phyloP scores from a whole-genome alignment of 1,140 invertebrate genomes.

The Philopotamus ludificatus region DNA sequence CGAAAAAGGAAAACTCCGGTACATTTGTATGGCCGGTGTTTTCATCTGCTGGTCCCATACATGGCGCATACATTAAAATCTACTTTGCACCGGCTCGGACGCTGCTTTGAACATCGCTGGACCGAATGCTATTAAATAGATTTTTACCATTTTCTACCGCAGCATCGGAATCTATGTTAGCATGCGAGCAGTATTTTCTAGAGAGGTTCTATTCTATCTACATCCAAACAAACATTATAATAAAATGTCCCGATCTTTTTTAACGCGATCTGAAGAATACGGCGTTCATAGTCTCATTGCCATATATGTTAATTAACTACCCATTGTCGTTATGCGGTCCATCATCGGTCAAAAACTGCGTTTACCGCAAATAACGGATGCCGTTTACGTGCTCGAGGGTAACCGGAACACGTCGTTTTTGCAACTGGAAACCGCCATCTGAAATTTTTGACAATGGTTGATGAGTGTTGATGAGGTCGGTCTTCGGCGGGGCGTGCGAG shows the following conservation, averaged over 20 bases:
- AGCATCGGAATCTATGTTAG: slow-evolving; percentile 9
- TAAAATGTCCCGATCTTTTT: slow-evolving; percentile 17
- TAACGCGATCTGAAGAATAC: not conserved
- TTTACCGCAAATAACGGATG: not conserved
- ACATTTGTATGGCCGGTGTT: slow-evolving; percentile 32
- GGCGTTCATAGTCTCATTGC: not conserved
- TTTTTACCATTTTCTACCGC: slow-evolving; percentile 3
- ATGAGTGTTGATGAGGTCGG: not conserved
- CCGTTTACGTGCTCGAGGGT: not conserved
- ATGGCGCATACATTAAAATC: slow-evolving; percentile 37
- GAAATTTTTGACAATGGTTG: too few relatives aligned
- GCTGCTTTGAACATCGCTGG: not conserved
- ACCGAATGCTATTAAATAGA: not conserved
- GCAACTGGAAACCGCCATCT: not conserved
- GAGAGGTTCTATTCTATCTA: too few relatives aligned
- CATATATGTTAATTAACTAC: not conserved
- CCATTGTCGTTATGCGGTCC: not conserved
- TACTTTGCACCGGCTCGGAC: slow-evolving; percentile 17
- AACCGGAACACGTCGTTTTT: not conserved
- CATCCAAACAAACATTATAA: slow-evolving; percentile 12
- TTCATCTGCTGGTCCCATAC: slow-evolving; percentile 33
- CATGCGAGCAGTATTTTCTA: not conserved
- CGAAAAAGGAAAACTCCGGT: slow-evolving; percentile 32
- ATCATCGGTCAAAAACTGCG: not conserved
- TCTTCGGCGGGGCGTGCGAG: not conserved